A percentile compares a stretch with the other conserved stretches of the same genome.
phyloP scores from a whole-genome alignment of 1,140 invertebrate genomes.

The Cyclargus thomasi region DNA sequence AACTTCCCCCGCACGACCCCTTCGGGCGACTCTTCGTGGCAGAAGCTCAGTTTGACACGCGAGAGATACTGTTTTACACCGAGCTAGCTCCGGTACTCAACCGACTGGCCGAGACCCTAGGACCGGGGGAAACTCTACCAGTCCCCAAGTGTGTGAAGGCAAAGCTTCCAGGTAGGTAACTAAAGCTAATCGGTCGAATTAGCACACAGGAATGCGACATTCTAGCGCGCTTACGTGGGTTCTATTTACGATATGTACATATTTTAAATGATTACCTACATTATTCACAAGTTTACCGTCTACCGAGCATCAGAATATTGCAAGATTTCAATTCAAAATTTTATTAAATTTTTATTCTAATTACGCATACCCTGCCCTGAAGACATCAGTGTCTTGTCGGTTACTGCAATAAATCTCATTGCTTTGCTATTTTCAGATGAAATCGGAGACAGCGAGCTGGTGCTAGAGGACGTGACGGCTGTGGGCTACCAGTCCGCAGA shows the following conservation, averaged over 20 bases:
- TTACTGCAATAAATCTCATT: no score
- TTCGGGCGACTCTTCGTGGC: constrained; percentile 86
- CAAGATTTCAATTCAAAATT: no score
- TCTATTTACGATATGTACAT: neutral
- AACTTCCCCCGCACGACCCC: constrained; percentile 83
- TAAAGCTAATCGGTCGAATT: neutral
- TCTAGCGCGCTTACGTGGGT: neutral
- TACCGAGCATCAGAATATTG: no score
- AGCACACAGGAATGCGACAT: neutral
- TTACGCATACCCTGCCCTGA: no score
- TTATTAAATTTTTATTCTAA: no score
- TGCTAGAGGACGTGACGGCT: constrained; percentile 70
- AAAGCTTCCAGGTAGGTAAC: constrained; percentile 46
- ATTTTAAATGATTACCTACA: neutral
- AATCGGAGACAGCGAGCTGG: constrained; percentile 77
- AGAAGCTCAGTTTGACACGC: constrained; percentile 86
- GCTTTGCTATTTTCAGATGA: constrained; percentile 56
- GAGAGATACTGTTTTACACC: constrained; percentile 89
- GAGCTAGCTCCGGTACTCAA: constrained; percentile 76
- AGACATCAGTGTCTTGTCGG: no score
- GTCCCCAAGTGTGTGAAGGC: constrained; percentile 65
- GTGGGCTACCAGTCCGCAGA: constrained; percentile 71
- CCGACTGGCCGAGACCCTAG: constrained; percentile 54
- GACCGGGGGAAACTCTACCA: constrained; percentile 67
- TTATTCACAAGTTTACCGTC: no score